A percentile compares a stretch with the other conserved stretches of the same genome.
These are phyloP conservation scores for Papilio elwesi DNA, from an alignment of 2,888 invertebrate species.

Conservation along the genomic window DNA sequence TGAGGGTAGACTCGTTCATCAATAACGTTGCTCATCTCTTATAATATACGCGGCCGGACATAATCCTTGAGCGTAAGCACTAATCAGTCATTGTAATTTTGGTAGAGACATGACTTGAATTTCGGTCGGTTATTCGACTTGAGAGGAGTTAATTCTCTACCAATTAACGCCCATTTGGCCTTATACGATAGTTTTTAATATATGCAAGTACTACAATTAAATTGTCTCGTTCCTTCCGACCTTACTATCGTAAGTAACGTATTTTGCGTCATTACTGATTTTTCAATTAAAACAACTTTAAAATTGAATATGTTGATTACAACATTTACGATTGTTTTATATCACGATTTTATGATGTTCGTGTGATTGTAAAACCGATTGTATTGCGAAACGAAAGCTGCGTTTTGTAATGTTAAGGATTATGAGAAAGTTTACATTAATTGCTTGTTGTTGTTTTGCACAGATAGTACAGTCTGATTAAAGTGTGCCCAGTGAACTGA, in stretches of 20 bases:
- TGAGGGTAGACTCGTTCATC: conserved; percentile 1
- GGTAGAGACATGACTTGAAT: conserved; percentile 20
- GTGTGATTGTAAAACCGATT: conserved; percentile 22
- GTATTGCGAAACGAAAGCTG: conserved; percentile 14
- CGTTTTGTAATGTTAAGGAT: conserved; percentile 13
- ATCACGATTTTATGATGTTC: conserved; percentile 24
- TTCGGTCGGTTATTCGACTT: conserved; percentile 19
- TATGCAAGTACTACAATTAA: conserved; percentile 44
- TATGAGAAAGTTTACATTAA: conserved; percentile 10
- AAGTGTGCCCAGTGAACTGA: too few relatives aligned
- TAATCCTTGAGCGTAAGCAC: conserved; percentile 26
- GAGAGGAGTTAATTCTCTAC: too few relatives aligned
- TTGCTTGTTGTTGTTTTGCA: not conserved
- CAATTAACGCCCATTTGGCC: conserved; percentile 47
- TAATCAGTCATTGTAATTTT: conserved; percentile 24
- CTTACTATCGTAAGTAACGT: conserved; percentile 50
- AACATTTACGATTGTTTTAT: conserved; percentile 30
- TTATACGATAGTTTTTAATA: conserved; percentile 39
- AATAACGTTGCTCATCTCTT: conserved; percentile 31
- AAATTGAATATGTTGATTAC: conserved; percentile 24
- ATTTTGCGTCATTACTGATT: conserved; percentile 51
- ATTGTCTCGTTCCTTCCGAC: conserved; percentile 64
- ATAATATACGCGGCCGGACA: conserved; percentile 15
- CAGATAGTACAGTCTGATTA: not conserved
- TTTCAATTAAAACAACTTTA: conserved; percentile 30